Evolutionary conservation across 2,797 vertebrate genomes (phyloP), one percentile per base, ranked within the genome.

Genomic region (Eidolon dupreanum): DNA sequence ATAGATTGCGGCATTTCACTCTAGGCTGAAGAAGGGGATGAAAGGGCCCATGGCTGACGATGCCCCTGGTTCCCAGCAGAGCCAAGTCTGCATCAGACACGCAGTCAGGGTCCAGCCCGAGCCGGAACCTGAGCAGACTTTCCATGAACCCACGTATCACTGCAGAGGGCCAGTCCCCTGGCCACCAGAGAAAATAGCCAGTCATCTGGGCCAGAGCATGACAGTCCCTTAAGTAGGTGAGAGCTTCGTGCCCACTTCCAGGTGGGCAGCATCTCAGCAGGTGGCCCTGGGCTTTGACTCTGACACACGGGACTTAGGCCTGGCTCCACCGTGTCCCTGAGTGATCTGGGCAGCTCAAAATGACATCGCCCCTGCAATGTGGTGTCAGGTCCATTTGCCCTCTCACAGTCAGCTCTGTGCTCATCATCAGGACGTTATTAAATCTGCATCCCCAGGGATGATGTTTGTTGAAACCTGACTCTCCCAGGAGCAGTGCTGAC

Each of bases 41-140:
- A 8, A 36, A 24, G 26, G 26, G 1, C 0, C 0, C 0, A 4
- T 9, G 28, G 20, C n/a, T 17, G 5, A 6, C 0, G 10, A 4
- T 0, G 1, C 49, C 20, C 7, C 19, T 31, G 13, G 33, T 1
- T 11, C 26, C 6, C 0, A 20, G 22, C 5, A 20, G 22, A 71
- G 65, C 36, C 24, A 4, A 9, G 59, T 55, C 74, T 22, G 10
- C 38, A 0, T 0, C 3, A 28, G 36, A 43, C 8, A 6, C 0
- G 5, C 46, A 10, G 19, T n/a, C 49, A 43, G 78, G 8, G 22
- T 38, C 79, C 31, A 2, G 10, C 31, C 2, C 0, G 11, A 49
- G 41, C 28, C 66, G 8, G 59, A 26, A 36, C 12, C 57, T 0
- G 20, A 31, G 38, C 24, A 28, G 65, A 33, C 13, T 24, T 57